phyloP scores from a whole-genome alignment of 2,113 vertebrate species.

The Scophthalmus maximus region DNA sequence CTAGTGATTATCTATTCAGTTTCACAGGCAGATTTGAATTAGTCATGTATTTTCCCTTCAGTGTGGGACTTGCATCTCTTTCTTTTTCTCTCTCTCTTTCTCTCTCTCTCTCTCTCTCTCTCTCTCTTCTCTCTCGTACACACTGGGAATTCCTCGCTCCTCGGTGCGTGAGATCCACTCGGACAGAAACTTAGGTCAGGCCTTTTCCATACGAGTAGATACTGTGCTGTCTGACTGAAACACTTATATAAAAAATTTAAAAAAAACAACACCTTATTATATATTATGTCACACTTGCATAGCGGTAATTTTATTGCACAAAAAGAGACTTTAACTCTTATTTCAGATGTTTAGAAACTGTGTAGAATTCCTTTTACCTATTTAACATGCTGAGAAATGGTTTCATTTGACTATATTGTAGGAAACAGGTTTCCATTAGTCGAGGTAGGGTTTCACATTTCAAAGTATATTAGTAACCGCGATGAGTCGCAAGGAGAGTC shows the following conservation, averaged over 20 bases:
- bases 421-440: slow-evolving; percentile 53
- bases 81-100: slow-evolving; percentile 32
- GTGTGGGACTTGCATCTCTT: slow-evolving; percentile 68
- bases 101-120: slow-evolving; percentile 41
- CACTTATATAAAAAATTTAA: too few relatives aligned
- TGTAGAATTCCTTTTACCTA: slow-evolving; percentile 60
- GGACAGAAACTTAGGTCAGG: slow-evolving; percentile 64
- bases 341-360: slow-evolving; percentile 61
- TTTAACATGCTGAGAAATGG: slow-evolving; percentile 47
- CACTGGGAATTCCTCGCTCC: slow-evolving; percentile 66
- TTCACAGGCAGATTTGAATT: slow-evolving; percentile 80
- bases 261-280: slow-evolving; percentile 51
- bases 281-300: slow-evolving; percentile 44
- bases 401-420: slow-evolving; percentile 67
- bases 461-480: slow-evolving; percentile 67
- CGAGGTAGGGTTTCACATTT: slow-evolving; percentile 58
- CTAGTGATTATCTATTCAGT: slow-evolving; percentile 82
- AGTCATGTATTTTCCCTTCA: slow-evolving; percentile 77
- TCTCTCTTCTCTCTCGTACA: slow-evolving; percentile 50
- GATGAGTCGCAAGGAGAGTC: slow-evolving; percentile 71
- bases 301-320: slow-evolving; percentile 68
- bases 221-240: slow-evolving; percentile 67
- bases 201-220: slow-evolving; percentile 62
- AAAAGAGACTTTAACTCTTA: slow-evolving; percentile 44
- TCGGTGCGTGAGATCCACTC: slow-evolving; percentile 50